Evolutionary conservation across 2,888 invertebrate genomes (phyloP).

Genomic region (Drosophila bunnanda): DNA sequence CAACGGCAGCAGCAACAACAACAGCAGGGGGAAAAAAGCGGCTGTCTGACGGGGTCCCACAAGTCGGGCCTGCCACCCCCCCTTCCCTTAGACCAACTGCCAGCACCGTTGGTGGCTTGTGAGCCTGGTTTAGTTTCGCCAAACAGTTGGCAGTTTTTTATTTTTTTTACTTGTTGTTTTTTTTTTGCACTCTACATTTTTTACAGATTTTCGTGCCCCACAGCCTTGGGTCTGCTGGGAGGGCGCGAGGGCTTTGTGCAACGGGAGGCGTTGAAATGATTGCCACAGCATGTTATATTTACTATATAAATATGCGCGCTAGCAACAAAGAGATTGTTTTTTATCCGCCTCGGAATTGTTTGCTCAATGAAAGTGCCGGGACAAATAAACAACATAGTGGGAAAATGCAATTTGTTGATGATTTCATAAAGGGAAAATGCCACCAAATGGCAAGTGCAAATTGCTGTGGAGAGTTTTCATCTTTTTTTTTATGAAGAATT

Average conservation of each 20-base stretch:
- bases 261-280: slow-evolving; percentile 52
- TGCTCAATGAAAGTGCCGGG: slow-evolving; percentile 56
- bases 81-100: slow-evolving; percentile 1
- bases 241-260: slow-evolving; percentile 37
- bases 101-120: slow-evolving; percentile 64
- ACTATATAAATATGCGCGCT: slow-evolving; percentile 50
- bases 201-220: slow-evolving; percentile 35
- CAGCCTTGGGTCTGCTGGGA: slow-evolving; percentile 36
- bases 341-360: slow-evolving; percentile 34
- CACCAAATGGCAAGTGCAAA: slow-evolving; percentile 6
- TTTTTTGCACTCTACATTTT: slow-evolving; percentile 2
- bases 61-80: slow-evolving; percentile 25
- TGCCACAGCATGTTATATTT: slow-evolving; percentile 56
- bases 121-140: slow-evolving; percentile 78
- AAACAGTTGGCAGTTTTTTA: slow-evolving; percentile 65
- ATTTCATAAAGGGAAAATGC: slow-evolving; percentile 36
- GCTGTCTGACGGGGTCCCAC: slow-evolving; percentile 75
- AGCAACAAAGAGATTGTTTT: slow-evolving; percentile 37
- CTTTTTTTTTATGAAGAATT: background rate
- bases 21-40: slow-evolving; percentile 63
- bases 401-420: slow-evolving; percentile 53
- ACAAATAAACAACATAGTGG: slow-evolving; percentile 40
- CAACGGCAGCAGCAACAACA: slow-evolving; percentile 59
- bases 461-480: background rate
- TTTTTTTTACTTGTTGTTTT: too few relatives aligned